Base-by-base conservation (phyloP, 2,888 invertebrate species). In the Drosophila robusta region DNA sequence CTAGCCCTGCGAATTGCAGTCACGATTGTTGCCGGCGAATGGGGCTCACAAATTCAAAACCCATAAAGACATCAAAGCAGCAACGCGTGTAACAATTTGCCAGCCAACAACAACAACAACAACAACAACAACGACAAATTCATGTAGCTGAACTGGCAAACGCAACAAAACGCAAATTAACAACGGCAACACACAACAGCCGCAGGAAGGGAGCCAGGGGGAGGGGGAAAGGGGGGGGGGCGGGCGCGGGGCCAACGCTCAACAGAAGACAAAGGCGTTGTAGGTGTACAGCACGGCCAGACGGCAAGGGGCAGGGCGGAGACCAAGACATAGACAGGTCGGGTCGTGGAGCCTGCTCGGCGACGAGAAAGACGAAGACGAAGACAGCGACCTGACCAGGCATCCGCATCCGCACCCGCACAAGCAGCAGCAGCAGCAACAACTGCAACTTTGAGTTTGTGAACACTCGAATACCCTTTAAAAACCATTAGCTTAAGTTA, bases 131-230 rank as follows among this genome's bases (percentile, higher is more conserved):
- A 16, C 72, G 61, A 49, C 70, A 68, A 65, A 55, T 68, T 51
- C 68, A 62, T 78, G 75, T 68, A 66, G 65, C 65, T 58, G 68
- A 68, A 65, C 78, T 61, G 67, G 73, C 77, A 73, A 84, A 87
- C 72, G 87, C 87, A 87, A 84, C 87, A 80, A 87, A 85, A 87
- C 87, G 87, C 84, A 85, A 85, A 85, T 87, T 87, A 85, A 87
- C 85, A 81, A 86, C 87, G 73, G 73, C 74, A 81, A 76, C 70
- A 80, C 50, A 69, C 69, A 64, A 49, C 29, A 41, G n/a, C 14
- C 22, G 29, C 52, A 26, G 24, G 7, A 18, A 18, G 18, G 18
- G 18, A 18, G 16, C 12, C 32, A 39, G 11, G 24, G 16, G 16
- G 44, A 29, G 8, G 24, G 9, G n/a, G 12, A 8, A 1, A n/a